Conservation (phyloP, 2,797 vertebrate species). For the Gallinago stenura region DNA sequence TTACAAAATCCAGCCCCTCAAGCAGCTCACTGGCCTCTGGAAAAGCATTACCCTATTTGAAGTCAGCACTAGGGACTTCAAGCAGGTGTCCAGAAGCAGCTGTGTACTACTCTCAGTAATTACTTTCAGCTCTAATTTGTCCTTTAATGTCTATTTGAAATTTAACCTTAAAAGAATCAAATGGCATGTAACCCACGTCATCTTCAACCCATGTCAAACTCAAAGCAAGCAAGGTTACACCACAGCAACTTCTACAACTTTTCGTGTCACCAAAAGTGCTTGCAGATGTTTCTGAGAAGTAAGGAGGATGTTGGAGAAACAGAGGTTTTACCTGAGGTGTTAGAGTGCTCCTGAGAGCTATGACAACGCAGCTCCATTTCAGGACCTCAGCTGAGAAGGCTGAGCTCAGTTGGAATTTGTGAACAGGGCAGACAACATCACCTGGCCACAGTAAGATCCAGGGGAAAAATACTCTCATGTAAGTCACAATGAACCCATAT, state of each 20-base stretch:
- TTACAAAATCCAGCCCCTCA: slow-evolving; percentile 11
- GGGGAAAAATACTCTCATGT: neutral
- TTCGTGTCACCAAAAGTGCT: slow-evolving; percentile 8
- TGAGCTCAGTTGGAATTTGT: neutral
- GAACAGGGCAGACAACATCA: neutral
- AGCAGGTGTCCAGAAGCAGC: slow-evolving; percentile 49
- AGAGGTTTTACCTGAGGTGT: neutral
- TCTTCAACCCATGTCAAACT: slow-evolving; percentile 32
- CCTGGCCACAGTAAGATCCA: neutral
- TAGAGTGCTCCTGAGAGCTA: neutral
- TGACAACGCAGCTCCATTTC: neutral
- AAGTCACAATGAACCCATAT: neutral
- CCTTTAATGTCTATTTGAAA: slow-evolving; percentile 68
- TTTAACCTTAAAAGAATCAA: slow-evolving; percentile 67
- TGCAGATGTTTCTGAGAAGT: slow-evolving; percentile 18
- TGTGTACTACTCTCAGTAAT: slow-evolving; percentile 54
- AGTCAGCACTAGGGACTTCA: slow-evolving; percentile 13
- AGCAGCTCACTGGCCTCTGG: neutral
- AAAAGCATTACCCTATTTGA: slow-evolving; percentile 30
- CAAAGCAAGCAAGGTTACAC: slow-evolving; percentile 58
- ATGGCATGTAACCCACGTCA: slow-evolving; percentile 15
- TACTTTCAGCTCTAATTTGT: slow-evolving; percentile 61
- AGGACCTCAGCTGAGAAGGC: neutral
- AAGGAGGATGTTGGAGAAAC: neutral
- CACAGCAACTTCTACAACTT: slow-evolving; percentile 8